Evolutionary conservation across 2,797 vertebrate genomes (phyloP).

Genomic region (Pseudomugil gertrudae): DNA sequence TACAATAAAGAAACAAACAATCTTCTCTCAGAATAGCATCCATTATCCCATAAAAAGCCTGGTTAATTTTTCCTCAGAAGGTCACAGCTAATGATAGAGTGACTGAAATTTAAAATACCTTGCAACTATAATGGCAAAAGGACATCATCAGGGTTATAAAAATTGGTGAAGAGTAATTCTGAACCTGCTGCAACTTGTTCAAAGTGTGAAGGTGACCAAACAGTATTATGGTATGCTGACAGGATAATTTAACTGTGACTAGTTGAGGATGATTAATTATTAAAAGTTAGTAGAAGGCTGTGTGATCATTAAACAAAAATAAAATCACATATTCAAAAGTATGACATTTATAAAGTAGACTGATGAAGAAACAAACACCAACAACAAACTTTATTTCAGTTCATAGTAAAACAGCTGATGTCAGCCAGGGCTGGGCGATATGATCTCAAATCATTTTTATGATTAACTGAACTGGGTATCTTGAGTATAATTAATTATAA

Average conservation of each 20-base stretch:
- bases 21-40: slow-evolving; percentile 45
- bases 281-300: not conserved
- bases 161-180: slow-evolving; percentile 26
- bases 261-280: not conserved
- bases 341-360: not conserved
- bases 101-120: slow-evolving; percentile 44
- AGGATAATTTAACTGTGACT: slow-evolving; percentile 2
- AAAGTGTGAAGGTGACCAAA: slow-evolving; percentile 33
- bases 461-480: too few species aligned
- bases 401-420: not conserved
- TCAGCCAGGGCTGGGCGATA: too few species aligned
- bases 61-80: slow-evolving; percentile 44
- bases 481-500: too few species aligned
- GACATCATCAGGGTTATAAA: slow-evolving; percentile 37
- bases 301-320: not conserved
- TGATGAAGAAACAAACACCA: not conserved
- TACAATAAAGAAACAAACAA: slow-evolving; percentile 13
- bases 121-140: slow-evolving; percentile 28
- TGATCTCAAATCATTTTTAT: too few species aligned
- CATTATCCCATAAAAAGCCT: slow-evolving; percentile 42
- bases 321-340: not conserved
- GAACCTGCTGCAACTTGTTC: slow-evolving; percentile 39
- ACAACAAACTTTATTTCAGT: not conserved
- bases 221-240: slow-evolving; percentile 9
- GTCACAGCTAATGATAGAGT: slow-evolving; percentile 40